A percentile compares a stretch with the other conserved stretches of the same genome.
Evolutionary conservation across 2,113 vertebrate genomes (phyloP).

Genomic region (Engraulis encrasicolus): DNA sequence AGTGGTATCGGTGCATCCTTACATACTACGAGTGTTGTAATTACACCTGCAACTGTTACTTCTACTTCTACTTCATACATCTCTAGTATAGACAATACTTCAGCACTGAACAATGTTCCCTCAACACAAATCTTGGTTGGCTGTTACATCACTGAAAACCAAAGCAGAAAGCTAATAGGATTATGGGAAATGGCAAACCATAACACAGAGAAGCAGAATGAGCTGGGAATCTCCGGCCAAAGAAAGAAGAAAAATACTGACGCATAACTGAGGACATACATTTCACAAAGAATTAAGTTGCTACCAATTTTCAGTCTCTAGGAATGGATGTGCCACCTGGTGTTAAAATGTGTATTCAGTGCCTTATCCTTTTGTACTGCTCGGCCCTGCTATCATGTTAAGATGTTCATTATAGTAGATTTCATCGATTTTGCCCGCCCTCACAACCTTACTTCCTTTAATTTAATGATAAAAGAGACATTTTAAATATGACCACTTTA

Average conservation of each 20-base stretch:
- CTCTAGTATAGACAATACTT: no score
- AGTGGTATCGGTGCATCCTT: no score
- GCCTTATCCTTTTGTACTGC: neutral
- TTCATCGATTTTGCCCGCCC: neutral
- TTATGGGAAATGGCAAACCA: neutral
- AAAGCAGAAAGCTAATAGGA: neutral
- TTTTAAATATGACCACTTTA: neutral
- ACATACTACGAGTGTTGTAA: no score
- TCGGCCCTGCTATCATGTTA: neutral
- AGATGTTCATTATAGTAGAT: neutral
- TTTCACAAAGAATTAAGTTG: no score
- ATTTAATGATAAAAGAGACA: neutral
- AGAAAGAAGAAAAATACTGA: neutral
- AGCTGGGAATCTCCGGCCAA: neutral
- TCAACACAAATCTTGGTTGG: no score
- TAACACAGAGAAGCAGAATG: neutral
- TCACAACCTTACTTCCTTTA: neutral
- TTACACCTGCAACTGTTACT: no score
- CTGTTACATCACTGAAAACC: neutral
- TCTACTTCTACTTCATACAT: no score
- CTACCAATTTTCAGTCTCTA: neutral
- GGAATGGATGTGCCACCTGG: no score
- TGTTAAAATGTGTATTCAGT: neutral
- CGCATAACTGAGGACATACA: neutral
- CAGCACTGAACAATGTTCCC: no score